Conservation (phyloP, 2,888 invertebrate genomes). For the Archips crataeganus region DNA sequence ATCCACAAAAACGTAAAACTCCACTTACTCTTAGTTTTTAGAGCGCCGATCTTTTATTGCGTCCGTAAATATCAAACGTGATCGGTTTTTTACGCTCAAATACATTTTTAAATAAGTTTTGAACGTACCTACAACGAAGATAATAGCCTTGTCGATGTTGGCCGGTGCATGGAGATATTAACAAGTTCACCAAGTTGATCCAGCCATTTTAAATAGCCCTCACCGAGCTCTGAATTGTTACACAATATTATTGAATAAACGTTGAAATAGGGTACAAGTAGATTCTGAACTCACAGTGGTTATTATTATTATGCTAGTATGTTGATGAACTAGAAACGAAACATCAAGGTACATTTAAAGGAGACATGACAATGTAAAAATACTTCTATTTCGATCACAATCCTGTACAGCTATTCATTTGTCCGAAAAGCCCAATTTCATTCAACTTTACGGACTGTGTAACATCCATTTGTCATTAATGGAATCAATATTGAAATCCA, state of each 20-base stretch:
- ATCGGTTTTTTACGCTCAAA: slow-evolving; percentile 29
- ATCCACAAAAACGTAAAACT: slow-evolving; percentile 8
- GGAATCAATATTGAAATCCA: slow-evolving; percentile 19
- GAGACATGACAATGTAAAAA: neutral
- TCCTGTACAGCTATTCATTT: neutral
- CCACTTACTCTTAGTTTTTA: slow-evolving; percentile 27
- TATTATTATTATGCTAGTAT: no score
- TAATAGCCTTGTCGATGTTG: slow-evolving; percentile 2
- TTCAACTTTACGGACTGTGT: slow-evolving; percentile 6
- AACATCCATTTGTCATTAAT: slow-evolving; percentile 7
- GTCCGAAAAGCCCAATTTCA: slow-evolving; percentile 1
- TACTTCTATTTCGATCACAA: slow-evolving; percentile 1
- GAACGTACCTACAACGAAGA: slow-evolving; percentile 5
- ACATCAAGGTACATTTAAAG: neutral
- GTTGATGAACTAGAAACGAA: no score
- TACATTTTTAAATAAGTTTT: slow-evolving; percentile 12
- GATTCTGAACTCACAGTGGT: no score
- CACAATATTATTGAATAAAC: neutral
- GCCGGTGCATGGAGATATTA: neutral
- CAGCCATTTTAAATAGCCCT: neutral
- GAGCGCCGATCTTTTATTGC: slow-evolving; percentile 25
- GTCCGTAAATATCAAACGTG: slow-evolving; percentile 34
- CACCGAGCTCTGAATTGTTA: neutral
- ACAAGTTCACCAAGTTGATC: neutral
- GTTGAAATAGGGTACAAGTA: no score